phyloP scores from a whole-genome alignment of 2,888 invertebrate genomes.

The Didymodactylos carnosus region DNA sequence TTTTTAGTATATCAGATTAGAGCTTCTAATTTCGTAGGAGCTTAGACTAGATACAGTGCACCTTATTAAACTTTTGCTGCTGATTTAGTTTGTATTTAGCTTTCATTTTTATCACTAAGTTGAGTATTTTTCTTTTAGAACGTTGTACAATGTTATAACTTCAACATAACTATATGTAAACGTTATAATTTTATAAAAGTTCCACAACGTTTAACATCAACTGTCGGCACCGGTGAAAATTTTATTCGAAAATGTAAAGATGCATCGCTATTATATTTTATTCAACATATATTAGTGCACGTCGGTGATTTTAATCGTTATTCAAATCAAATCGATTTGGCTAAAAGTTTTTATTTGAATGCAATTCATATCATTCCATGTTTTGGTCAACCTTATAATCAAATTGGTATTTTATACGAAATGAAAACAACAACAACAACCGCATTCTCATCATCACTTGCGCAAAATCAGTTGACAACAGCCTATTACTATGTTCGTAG shows the following conservation, averaged over 20 bases:
- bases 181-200: too few species aligned
- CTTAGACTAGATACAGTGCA: too few species aligned
- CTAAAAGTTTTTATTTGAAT: constrained; percentile 10
- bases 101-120: too few species aligned
- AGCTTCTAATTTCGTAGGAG: too few species aligned
- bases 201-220: too few species aligned
- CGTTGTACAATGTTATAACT: not conserved
- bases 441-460: not conserved
- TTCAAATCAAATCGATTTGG: constrained; percentile 4
- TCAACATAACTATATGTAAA: not conserved
- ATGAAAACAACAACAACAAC: not conserved
- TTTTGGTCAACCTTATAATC: constrained; percentile 69
- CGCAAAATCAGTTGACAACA: constrained; percentile 48
- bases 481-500: constrained; percentile 68
- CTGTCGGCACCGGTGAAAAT: too few species aligned
- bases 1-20: too few species aligned
- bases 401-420: constrained; percentile 47
- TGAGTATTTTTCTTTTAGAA: too few species aligned
- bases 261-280: constrained; percentile 4
- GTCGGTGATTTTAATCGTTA: constrained; percentile 12
- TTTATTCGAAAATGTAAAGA: not conserved
- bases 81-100: too few species aligned
- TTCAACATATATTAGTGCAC: constrained; percentile 10
- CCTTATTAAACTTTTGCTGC: too few species aligned
- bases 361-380: constrained; percentile 12